Percentiles rank a stretch among this genome's conserved stretches.
phyloP scores from a whole-genome alignment of 2,797 vertebrate genomes.

The Cetoscarus ocellatus region DNA sequence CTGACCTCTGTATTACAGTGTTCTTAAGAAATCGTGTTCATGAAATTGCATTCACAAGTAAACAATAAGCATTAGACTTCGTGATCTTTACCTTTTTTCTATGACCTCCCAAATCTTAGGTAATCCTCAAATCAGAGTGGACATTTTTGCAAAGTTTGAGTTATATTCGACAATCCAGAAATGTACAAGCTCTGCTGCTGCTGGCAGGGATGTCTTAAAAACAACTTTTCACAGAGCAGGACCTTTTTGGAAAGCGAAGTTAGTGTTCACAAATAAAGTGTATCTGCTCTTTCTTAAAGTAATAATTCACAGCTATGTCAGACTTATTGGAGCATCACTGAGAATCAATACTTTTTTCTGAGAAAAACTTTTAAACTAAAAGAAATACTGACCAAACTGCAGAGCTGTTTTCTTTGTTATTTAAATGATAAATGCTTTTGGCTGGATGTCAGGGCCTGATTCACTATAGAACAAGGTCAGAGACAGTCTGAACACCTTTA shows the following conservation, averaged over 20 bases:
- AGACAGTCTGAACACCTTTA: neutral
- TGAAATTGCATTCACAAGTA: too few species aligned
- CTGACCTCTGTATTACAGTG: too few species aligned
- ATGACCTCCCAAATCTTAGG: too few species aligned
- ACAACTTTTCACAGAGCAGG: neutral
- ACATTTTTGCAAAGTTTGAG: too few species aligned
- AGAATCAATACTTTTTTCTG: neutral
- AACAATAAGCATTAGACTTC: too few species aligned
- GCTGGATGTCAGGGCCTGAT: neutral
- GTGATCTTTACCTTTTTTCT: too few species aligned
- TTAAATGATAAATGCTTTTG: neutral
- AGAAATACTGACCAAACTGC: neutral
- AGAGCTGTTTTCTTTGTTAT: neutral
- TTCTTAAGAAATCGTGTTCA: too few species aligned
- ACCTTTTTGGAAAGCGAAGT: conserved; percentile 12
- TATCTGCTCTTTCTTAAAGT: conserved; percentile 25
- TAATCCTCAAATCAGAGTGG: too few species aligned
- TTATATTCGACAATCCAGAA: too few species aligned
- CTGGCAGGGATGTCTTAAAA: too few species aligned
- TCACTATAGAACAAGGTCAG: neutral
- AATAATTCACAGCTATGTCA: neutral
- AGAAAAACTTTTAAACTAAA: neutral
- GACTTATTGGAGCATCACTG: neutral
- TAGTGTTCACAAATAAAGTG: neutral
- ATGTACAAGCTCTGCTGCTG: too few species aligned